Percentiles rank a stretch among this genome's conserved stretches.
These are phyloP conservation scores for Taeniopygia guttata DNA, from an alignment of 2,797 vertebrate genomes.

Conservation along the genomic window DNA sequence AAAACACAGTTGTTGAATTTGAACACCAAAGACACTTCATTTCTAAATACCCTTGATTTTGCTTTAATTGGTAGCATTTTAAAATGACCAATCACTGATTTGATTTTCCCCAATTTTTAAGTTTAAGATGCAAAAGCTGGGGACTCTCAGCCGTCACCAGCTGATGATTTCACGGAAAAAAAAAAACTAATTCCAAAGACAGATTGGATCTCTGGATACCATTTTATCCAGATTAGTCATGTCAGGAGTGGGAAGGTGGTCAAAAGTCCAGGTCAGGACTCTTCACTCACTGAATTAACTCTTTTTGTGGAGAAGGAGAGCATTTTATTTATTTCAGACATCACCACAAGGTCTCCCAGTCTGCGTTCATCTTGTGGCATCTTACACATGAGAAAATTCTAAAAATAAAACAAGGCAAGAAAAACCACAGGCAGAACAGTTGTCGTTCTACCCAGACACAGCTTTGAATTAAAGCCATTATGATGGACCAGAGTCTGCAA, in stretches of 20 bases:
- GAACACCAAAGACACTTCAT: not conserved
- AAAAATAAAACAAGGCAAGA: constrained; percentile 34
- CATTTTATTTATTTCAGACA: constrained; percentile 18
- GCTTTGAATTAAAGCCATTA: constrained; percentile 27
- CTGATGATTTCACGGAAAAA: not conserved
- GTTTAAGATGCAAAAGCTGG: not conserved
- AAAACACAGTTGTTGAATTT: not conserved
- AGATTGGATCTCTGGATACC: not conserved
- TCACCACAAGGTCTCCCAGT: not conserved
- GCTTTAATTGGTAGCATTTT: not conserved
- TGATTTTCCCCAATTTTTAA: not conserved
- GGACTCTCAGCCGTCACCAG: not conserved
- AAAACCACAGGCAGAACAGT: constrained; percentile 31
- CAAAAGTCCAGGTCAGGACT: not conserved
- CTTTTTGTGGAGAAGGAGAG: not conserved
- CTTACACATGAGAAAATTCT: constrained; percentile 12
- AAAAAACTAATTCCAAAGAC: not conserved
- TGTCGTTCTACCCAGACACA: constrained; percentile 38
- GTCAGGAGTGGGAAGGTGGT: not conserved
- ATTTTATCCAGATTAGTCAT: not conserved
- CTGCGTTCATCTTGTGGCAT: not conserved
- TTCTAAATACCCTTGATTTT: not conserved
- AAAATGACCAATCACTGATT: not conserved
- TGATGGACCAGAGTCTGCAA: constrained; percentile 2
- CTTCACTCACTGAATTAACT: not conserved